Evolutionary conservation across 2,113 vertebrate genomes (phyloP).

Genomic region (Entelurus aequoreus): DNA sequence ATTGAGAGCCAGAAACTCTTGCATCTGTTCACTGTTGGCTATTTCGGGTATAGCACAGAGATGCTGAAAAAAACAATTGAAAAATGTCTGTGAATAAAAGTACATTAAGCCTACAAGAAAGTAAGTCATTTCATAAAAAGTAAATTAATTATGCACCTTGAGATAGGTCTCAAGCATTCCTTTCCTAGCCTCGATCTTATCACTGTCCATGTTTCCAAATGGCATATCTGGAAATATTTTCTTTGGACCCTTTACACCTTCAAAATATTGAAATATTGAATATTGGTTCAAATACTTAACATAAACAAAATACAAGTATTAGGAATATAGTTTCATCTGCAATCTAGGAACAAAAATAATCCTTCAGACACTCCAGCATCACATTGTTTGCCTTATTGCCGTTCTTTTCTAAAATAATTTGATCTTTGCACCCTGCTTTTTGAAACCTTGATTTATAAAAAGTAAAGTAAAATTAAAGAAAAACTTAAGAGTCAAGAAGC

Average conservation of each 20-base stretch:
- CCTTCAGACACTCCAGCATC: too few relatives aligned
- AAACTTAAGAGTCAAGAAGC: too few relatives aligned
- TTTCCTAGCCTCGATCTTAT: conserved; percentile 93
- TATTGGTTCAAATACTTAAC: not conserved
- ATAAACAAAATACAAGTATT: not conserved
- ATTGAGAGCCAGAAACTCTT: conserved; percentile 94
- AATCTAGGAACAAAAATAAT: not conserved
- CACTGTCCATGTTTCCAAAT: conserved; percentile 98
- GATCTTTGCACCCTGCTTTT: too few relatives aligned
- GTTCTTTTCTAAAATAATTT: too few relatives aligned
- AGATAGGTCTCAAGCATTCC: conserved; percentile 89
- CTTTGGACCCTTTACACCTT: conserved; percentile 97
- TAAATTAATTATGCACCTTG: conserved; percentile 70
- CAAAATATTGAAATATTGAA: not conserved
- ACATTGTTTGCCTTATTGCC: too few relatives aligned
- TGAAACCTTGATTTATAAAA: too few relatives aligned
- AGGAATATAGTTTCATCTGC: not conserved
- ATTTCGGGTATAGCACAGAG: conserved; percentile 86
- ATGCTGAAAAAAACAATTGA: conserved; percentile 71
- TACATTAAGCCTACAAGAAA: not conserved
- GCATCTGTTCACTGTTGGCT: conserved; percentile 89
- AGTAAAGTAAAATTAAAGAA: too few relatives aligned
- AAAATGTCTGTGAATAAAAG: not conserved
- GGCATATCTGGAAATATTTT: conserved; percentile 97
- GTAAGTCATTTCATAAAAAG: not conserved